A percentile compares a stretch with the other conserved stretches of the same genome.
Evolutionary conservation across 2,888 invertebrate species (phyloP).

Genomic region (Cremastinae sp.): DNA sequence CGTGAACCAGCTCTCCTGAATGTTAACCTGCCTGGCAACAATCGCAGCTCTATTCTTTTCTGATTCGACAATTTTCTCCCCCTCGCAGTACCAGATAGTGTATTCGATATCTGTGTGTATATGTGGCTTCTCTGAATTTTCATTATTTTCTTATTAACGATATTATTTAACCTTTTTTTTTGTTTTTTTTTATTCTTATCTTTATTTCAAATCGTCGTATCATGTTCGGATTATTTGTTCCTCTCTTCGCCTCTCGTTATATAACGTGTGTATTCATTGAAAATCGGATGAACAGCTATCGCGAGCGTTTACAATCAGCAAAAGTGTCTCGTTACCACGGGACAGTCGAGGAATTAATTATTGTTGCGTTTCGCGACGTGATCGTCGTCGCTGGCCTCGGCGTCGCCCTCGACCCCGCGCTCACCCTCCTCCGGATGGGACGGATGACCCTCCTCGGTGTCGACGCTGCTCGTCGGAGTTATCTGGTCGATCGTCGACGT

Average conservation of each 20-base stretch:
- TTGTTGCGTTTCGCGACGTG: conserved; percentile 67
- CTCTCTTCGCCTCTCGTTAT: too few species aligned
- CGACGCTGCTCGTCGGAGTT: conserved; percentile 83
- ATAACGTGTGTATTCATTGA: conserved; percentile 9
- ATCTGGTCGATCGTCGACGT: conserved; percentile 80
- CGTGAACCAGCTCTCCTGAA: conserved; percentile 27
- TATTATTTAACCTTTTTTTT: conserved; percentile 9
- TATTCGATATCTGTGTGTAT: conserved; percentile 47
- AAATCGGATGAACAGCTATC: conserved; percentile 48
- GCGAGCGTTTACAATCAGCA: conserved; percentile 43
- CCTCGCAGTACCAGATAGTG: conserved; percentile 17
- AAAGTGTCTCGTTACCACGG: conserved; percentile 5
- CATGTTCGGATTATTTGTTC: too few species aligned
- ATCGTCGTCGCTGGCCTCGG: conserved; percentile 83
- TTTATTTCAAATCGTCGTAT: too few species aligned
- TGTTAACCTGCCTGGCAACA: conserved; percentile 1
- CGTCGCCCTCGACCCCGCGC: conserved; percentile 83
- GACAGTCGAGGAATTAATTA: conserved; percentile 51
- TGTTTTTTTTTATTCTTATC: conserved; percentile 18
- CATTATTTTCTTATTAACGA: conserved; percentile 12
- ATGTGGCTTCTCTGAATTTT: conserved; percentile 34
- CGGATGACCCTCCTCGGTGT: conserved; percentile 82
- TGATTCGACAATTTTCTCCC: conserved; percentile 7
- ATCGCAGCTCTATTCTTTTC: conserved; percentile 30
- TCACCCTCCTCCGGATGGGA: conserved; percentile 82